A percentile compares a stretch with the other conserved stretches of the same genome.
phyloP scores from a whole-genome alignment of 1,140 invertebrate genomes.

The Luehdorfia chinensis region DNA sequence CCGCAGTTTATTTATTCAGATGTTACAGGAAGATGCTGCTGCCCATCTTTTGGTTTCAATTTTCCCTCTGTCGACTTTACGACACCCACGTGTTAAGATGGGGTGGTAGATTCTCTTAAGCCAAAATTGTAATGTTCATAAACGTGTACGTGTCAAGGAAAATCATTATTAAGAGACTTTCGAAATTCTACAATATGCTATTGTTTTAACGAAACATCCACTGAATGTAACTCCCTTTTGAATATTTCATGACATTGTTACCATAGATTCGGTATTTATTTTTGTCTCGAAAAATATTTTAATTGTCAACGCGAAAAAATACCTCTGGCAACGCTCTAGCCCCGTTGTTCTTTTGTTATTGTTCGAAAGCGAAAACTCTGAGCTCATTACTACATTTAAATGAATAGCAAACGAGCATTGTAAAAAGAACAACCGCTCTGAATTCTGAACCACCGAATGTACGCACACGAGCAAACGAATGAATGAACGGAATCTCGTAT shows the following conservation, averaged over 20 bases:
- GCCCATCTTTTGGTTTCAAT: no score
- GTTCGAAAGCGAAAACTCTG: constrained; percentile 10
- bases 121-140: no score
- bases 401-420: constrained; percentile 9
- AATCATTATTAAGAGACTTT: not conserved
- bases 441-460: constrained; percentile 11
- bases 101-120: no score
- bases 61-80: no score
- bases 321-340: not conserved
- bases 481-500: constrained; percentile 11
- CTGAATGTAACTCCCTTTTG: constrained; percentile 2
- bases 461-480: not conserved
- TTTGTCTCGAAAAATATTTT: constrained; percentile 5
- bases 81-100: no score
- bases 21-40: no score
- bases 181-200: not conserved
- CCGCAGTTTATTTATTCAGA: no score
- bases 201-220: not conserved
- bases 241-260: constrained; percentile 3
- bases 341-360: constrained; percentile 2
- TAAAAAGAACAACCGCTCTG: constrained; percentile 12
- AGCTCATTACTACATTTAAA: constrained; percentile 16
- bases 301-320: constrained; percentile 12
- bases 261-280: not conserved
- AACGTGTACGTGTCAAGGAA: not conserved